Evolutionary conservation across 2,797 vertebrate genomes (phyloP).

Genomic region (Austrolebias charrua): DNA sequence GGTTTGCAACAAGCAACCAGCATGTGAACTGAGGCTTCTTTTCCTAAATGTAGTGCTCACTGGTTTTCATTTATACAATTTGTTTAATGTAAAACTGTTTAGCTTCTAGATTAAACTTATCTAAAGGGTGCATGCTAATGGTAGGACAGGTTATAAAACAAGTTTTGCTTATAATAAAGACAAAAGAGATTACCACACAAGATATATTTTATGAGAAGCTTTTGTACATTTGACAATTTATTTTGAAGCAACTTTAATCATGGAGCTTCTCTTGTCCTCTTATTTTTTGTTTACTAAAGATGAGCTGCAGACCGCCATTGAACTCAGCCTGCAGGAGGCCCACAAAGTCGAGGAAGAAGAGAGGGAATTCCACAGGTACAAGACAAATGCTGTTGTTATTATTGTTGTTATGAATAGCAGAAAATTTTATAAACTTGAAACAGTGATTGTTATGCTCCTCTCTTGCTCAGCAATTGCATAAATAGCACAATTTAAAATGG

Average conservation of each 20-base stretch:
- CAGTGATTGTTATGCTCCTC: too few relatives aligned
- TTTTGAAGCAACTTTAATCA: too few relatives aligned
- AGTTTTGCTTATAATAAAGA: not conserved
- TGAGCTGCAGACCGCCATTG: constrained; percentile 74
- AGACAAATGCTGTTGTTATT: not conserved
- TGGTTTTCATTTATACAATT: not conserved
- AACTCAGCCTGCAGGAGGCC: constrained; percentile 82
- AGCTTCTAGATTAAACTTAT: too few relatives aligned
- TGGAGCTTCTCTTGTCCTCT: too few relatives aligned
- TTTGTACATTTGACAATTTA: not conserved
- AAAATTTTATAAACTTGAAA: too few relatives aligned
- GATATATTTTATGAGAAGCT: not conserved
- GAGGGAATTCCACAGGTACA: constrained; percentile 83
- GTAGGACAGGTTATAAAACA: not conserved
- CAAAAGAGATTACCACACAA: not conserved
- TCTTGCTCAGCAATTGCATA: too few relatives aligned
- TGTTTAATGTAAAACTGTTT: too few relatives aligned
- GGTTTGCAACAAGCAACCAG: not conserved
- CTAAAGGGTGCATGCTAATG: not conserved
- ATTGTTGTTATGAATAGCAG: not conserved
- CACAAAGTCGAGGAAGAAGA: constrained; percentile 77
- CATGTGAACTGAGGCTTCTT: not conserved
- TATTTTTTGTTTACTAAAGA: constrained; percentile 68
- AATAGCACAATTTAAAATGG: too few relatives aligned
- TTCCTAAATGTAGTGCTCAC: not conserved